These are phyloP conservation scores for Abscondita cerata DNA, from an alignment of 2,888 invertebrate species.

Conservation along the genomic window DNA sequence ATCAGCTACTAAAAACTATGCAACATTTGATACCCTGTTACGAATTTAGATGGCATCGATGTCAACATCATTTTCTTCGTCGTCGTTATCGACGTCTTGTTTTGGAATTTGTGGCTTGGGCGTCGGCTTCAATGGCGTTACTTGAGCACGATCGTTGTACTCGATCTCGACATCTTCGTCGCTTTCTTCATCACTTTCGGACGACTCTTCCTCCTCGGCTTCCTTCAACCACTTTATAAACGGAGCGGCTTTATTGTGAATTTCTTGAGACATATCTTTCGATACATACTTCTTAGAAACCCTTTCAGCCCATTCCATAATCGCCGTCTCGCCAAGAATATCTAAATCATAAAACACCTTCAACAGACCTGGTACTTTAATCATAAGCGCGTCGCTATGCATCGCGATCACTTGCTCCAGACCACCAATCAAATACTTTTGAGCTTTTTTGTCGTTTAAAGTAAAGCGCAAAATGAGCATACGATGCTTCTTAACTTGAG, in stretches of 20 bases:
- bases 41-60: conserved; percentile 86
- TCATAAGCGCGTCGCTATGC: conserved; percentile 79
- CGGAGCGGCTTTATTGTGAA: conserved; percentile 89
- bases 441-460: conserved; percentile 81
- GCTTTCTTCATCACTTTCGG: conserved; percentile 74
- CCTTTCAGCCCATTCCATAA: conserved; percentile 96
- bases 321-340: conserved; percentile 91
- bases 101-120: conserved; percentile 58
- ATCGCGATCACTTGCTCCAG: conserved; percentile 91
- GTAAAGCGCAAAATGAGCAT: conserved; percentile 82
- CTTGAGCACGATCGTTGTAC: conserved; percentile 86
- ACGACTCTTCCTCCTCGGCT: conserved; percentile 92
- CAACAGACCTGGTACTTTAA: conserved; percentile 70
- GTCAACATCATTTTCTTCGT: conserved; percentile 85
- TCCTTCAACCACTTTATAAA: conserved; percentile 97
- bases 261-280: conserved; percentile 89
- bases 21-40: conserved; percentile 18
- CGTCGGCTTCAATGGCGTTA: conserved; percentile 72
- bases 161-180: conserved; percentile 79
- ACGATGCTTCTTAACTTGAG: conserved; percentile 78
- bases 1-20: conserved; percentile 17
- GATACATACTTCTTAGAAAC: conserved; percentile 91
- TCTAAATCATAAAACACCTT: conserved; percentile 92
- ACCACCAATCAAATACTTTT: conserved; percentile 92
- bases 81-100: conserved; percentile 66